phyloP scores from a whole-genome alignment of 2,113 vertebrate species.

The Alaudala cheleensis region DNA sequence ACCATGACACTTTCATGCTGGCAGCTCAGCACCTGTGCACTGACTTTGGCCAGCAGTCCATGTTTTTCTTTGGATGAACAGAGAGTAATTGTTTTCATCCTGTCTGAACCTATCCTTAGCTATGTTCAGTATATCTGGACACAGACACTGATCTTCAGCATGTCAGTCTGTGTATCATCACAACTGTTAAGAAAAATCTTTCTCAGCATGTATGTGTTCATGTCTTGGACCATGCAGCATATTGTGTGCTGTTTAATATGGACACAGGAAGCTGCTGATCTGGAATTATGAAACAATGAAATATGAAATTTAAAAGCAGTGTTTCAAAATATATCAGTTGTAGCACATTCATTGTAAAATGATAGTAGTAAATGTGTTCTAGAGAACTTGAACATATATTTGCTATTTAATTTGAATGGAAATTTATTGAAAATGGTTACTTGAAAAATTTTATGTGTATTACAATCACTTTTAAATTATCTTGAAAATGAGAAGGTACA shows the following conservation, averaged over 20 bases:
- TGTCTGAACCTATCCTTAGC: neutral
- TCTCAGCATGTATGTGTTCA: neutral
- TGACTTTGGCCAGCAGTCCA: neutral
- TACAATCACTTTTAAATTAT: neutral
- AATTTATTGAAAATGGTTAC: neutral
- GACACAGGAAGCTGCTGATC: neutral
- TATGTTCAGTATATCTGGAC: neutral
- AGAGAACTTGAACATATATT: neutral
- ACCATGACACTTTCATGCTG: neutral
- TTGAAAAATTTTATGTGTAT: neutral
- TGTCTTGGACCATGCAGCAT: neutral
- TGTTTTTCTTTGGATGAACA: neutral
- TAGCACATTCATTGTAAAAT: neutral
- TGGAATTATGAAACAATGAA: neutral
- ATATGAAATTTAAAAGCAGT: neutral
- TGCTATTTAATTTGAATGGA: neutral
- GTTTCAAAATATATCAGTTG: neutral
- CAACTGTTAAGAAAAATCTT: neutral
- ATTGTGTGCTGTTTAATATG: neutral
- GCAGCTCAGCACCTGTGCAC: neutral
- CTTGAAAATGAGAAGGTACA: neutral
- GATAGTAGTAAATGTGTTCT: neutral
- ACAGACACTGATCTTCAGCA: neutral
- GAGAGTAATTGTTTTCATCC: neutral
- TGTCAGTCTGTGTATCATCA: accelerated